Conservation (phyloP, 2,113 vertebrate species). For the Ibidorhyncha struthersii region DNA sequence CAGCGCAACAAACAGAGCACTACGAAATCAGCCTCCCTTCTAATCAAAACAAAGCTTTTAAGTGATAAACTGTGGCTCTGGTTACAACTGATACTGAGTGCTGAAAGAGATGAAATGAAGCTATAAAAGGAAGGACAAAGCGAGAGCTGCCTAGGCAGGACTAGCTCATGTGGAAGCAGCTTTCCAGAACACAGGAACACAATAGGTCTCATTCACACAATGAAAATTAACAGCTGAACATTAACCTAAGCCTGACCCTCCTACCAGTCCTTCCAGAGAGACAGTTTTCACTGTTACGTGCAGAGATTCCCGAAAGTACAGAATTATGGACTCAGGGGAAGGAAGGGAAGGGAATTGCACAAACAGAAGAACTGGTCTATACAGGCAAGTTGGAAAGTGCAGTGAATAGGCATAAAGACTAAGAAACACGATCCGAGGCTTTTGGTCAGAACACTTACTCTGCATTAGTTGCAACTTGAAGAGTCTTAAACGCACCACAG, state of each 20-base stretch:
- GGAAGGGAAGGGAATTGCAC: not conserved
- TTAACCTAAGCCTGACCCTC: not conserved
- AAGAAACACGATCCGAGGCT: not conserved
- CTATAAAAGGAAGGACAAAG: not conserved
- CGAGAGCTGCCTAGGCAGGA: not conserved
- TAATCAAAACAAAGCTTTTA: not conserved
- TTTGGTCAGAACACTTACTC: not conserved
- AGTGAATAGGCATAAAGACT: not conserved
- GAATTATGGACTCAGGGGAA: not conserved
- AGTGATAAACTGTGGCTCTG: not conserved
- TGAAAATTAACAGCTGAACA: not conserved
- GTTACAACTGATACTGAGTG: not conserved
- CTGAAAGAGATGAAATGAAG: not conserved
- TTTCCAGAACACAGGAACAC: not conserved
- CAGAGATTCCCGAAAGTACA: not conserved
- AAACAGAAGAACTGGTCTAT: not conserved
- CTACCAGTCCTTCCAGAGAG: not conserved
- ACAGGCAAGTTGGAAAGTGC: not conserved
- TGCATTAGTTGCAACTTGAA: not conserved
- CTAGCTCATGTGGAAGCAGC: accelerated
- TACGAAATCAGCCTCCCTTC: accelerated
- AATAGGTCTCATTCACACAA: not conserved
- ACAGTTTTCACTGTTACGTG: not conserved
- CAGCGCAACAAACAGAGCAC: not conserved
- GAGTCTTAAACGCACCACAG: not conserved